Base-by-base conservation (phyloP, 2,113 vertebrate species). In the Rhabdornis inornatus region DNA sequence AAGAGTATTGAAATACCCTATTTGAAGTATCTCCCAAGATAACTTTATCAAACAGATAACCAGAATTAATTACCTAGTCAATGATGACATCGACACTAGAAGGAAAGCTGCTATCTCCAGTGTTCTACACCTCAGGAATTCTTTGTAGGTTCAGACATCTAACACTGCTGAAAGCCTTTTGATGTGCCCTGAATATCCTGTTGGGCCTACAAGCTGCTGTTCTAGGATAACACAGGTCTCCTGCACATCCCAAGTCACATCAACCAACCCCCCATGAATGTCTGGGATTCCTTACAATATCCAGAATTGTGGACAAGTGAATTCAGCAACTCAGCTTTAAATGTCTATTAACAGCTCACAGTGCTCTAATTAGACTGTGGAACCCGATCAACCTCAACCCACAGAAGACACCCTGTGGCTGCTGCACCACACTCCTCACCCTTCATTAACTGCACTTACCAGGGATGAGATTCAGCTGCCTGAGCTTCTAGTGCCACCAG, bases 191-290 rank as follows among this genome's bases (percentile, higher is more conserved):
- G 50, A 79, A 47, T 35, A 60, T 21, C 66, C 61, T 63, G 7
- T 15, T 42, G 40, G 27, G 12, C 28, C 11, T 80, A 80, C 42
- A 31, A 42, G 17, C 16, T 76, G 27, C 33, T 42, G 17, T 55
- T 90, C 23, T 35, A 63, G 28, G 30, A 33, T 19, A 79, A 57
- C 18, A 27, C 7, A 30, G 9, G 33, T 47, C 33, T 35, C 71
- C 75, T 68, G 63, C 22, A 30, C 17, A 37, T 39, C 31, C 42
- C 53, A n/a, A 3, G 2, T 50, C 57, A 88, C 45, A 65, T 5
- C 71, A 64, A 24, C 12, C 6, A 69, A n/a, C 2, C 3, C 11
- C 5, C 4, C 37, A 33, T 0, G 0, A 20, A n/a, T 40, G 15
- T n/a, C 31, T 68, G 49, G 31, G 22, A 80, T 44, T 69, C 18